Conservation (phyloP, 2,113 vertebrate genomes). For the Pavo muticus region DNA sequence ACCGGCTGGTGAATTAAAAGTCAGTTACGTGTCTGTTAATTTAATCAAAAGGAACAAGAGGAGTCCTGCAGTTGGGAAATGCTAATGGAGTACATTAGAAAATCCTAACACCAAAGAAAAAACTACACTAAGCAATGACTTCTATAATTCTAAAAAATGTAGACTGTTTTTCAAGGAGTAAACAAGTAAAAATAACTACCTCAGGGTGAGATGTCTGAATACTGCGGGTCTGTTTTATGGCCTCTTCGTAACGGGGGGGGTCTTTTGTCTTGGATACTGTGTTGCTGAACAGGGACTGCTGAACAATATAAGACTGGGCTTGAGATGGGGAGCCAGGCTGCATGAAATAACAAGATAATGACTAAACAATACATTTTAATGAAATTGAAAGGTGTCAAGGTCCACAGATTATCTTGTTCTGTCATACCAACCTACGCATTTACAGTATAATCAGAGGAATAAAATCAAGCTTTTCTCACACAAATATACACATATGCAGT, state of each 20-base stretch:
- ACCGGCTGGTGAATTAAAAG: background rate
- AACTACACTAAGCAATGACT: background rate
- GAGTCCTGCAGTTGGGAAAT: background rate
- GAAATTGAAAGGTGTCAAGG: background rate
- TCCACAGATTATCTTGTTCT: background rate
- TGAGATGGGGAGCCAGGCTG: slow-evolving; percentile 83
- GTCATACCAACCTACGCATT: background rate
- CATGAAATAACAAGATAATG: background rate
- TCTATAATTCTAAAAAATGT: background rate
- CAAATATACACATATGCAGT: background rate
- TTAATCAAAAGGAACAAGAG: background rate
- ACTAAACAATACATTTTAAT: background rate
- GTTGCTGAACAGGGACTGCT: slow-evolving; percentile 80
- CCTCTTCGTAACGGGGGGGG: slow-evolving; percentile 95
- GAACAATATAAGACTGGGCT: slow-evolving; percentile 79
- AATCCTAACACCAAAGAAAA: background rate
- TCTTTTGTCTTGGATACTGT: slow-evolving; percentile 87
- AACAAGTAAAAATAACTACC: slow-evolving; percentile 71
- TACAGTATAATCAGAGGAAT: background rate
- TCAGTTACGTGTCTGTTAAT: background rate
- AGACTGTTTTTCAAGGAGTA: background rate
- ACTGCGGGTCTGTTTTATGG: slow-evolving; percentile 92
- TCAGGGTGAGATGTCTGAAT: slow-evolving; percentile 81
- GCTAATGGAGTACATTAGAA: background rate
- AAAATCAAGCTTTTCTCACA: background rate